Evolutionary conservation across 1,140 invertebrate species (phyloP).

Genomic region (Hetaerina americana): DNA sequence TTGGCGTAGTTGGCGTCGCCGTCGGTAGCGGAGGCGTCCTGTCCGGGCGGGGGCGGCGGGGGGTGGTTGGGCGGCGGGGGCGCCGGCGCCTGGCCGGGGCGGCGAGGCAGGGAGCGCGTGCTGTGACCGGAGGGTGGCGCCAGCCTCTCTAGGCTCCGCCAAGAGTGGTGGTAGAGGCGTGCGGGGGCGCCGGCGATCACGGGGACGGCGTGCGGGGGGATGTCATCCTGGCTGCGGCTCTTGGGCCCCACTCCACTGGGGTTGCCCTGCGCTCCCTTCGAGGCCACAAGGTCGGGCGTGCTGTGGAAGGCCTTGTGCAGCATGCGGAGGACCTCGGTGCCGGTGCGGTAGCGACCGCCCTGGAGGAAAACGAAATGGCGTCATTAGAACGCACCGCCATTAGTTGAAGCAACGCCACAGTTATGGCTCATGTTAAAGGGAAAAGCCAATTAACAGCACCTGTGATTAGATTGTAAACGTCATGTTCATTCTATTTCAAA

Average conservation of each 20-base stretch:
- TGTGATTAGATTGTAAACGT: too few relatives aligned
- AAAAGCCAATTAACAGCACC: too few relatives aligned
- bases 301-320: slow-evolving; percentile 77
- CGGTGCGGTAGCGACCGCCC: not conserved
- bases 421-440: too few relatives aligned
- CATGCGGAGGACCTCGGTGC: slow-evolving; percentile 9
- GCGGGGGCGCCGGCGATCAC: slow-evolving; percentile 19
- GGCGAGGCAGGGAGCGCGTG: slow-evolving; percentile 5
- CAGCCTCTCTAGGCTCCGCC: slow-evolving; percentile 20
- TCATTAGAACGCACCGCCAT: too few relatives aligned
- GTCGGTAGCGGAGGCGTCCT: slow-evolving; percentile 60
- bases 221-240: slow-evolving; percentile 29
- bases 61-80: slow-evolving; percentile 56
- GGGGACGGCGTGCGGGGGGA: slow-evolving; percentile 15
- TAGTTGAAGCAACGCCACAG: too few relatives aligned
- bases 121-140: not conserved
- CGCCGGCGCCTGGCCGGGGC: slow-evolving; percentile 27
- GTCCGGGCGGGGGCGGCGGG: slow-evolving; percentile 52
- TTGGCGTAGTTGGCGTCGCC: slow-evolving; percentile 24
- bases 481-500: too few relatives aligned
- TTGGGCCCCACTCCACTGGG: slow-evolving; percentile 16
- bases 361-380: too few relatives aligned
- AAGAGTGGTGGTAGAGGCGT: slow-evolving; percentile 20
- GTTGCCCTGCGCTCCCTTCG: slow-evolving; percentile 11
- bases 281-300: slow-evolving; percentile 61